A percentile compares a stretch with the other conserved stretches of the same genome.
These are phyloP conservation scores for Pelochelys cantorii DNA, from an alignment of 2,797 vertebrate species.

Conservation along the genomic window DNA sequence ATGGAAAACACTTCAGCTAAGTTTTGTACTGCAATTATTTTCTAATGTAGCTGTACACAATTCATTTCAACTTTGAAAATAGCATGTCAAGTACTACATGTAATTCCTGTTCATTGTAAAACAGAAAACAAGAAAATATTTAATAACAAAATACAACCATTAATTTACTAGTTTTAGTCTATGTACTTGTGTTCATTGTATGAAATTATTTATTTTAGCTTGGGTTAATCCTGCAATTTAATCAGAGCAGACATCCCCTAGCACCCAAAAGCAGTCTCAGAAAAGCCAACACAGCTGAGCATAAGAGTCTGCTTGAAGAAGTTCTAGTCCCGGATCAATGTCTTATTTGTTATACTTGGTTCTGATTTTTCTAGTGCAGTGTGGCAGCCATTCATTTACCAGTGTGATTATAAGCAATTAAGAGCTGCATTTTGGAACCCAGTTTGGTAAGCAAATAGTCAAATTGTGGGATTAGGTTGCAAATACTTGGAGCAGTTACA, in stretches of 20 bases:
- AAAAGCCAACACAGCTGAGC: background rate
- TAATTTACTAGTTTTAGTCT: background rate
- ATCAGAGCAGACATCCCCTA: background rate
- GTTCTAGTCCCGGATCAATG: background rate
- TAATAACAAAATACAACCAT: background rate
- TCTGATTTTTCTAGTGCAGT: background rate
- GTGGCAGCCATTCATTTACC: fast-evolving
- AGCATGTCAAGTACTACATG: background rate
- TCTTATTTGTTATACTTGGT: background rate
- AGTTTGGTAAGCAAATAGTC: background rate
- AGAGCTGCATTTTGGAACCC: background rate
- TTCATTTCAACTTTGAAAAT: background rate
- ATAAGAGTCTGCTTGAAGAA: background rate
- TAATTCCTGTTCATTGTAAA: background rate
- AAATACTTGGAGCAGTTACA: background rate
- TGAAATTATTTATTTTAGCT: background rate
- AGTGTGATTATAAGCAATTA: background rate
- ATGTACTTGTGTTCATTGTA: background rate
- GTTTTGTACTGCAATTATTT: background rate
- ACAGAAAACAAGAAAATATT: background rate
- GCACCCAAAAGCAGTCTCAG: background rate
- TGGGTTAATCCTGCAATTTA: background rate
- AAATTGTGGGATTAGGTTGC: background rate
- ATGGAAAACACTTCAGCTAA: background rate
- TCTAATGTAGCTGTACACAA: background rate